These are phyloP conservation scores for Zaprionus vittiger DNA, from an alignment of 1,140 invertebrate genomes.

Conservation along the genomic window DNA sequence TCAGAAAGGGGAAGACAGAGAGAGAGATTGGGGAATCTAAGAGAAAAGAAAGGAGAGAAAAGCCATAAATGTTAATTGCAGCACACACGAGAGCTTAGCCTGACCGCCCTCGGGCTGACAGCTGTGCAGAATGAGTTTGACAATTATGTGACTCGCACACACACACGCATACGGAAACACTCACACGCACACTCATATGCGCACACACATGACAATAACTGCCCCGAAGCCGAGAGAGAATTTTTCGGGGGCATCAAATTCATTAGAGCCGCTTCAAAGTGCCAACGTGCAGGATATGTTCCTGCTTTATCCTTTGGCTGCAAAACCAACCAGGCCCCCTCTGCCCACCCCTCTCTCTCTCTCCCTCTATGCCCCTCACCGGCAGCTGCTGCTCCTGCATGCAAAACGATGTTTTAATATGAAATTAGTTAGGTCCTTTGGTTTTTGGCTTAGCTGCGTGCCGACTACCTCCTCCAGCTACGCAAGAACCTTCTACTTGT, in stretches of 20 bases:
- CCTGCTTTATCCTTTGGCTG: constrained; percentile 12
- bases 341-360: neutral
- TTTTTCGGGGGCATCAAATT: constrained; percentile 72
- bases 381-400: constrained; percentile 66
- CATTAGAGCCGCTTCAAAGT: constrained; percentile 69
- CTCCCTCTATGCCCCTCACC: neutral
- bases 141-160: constrained; percentile 64
- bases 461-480: neutral
- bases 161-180: neutral
- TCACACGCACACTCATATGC: constrained; percentile 15
- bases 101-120: constrained; percentile 46
- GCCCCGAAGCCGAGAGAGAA: constrained; percentile 57
- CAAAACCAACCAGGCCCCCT: neutral
- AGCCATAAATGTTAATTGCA: constrained; percentile 82
- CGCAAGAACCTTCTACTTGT: neutral
- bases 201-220: constrained; percentile 52
- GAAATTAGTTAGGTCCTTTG: constrained; percentile 82
- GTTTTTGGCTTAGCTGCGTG: constrained; percentile 72
- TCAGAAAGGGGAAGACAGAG: neutral
- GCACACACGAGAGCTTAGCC: constrained; percentile 26
- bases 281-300: constrained; percentile 43
- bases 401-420: constrained; percentile 83
- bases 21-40: neutral
- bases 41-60: constrained; percentile 37
- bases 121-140: constrained; percentile 61